Evolutionary conservation across 1,140 invertebrate species (phyloP), one percentile per base, ranked within the genome.

Genomic region (Aphelinus certus): DNA sequence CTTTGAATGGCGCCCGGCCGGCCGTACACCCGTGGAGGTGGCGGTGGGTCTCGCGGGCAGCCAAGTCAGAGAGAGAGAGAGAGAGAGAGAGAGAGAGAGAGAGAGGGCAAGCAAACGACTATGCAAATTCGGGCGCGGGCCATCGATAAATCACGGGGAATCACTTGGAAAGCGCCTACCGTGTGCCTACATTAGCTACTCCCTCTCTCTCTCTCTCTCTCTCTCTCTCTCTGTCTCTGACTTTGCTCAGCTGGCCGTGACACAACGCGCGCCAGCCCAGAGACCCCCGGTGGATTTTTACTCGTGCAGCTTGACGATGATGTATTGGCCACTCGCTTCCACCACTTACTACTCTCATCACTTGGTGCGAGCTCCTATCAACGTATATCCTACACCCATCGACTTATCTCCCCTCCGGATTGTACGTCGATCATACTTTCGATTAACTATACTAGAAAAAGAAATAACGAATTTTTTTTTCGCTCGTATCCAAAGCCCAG

Each of bases 91-190:
- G 55, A 3, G 64, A 10, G 49, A 5, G 56, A 45, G 60, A 61
- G 7, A 61, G 60, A 61, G 45, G 60, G 55, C 64, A 65, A 46
- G 64, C 70, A 73, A 76, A 71, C 70, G 70, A 76, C 70, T 71
- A 76, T 76, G 70, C 75, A 71, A 73, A 76, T 73, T 65, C 51
- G 51, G 51, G 51, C 9, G 4, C 4, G 51, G 51, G 51, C 9
- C 51, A 79, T 81, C 80, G 79, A 83, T 83, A 83, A 83, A 81
- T 81, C 81, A 83, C 77, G 66, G 71, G 62, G 78, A 80, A 81
- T 82, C 80, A 81, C 79, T 81, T 80, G 77, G 78, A 82, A 82
- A 80, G 80, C 77, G 77, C 79, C 79, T 82, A 79, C 78, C 77
- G 78, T 78, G 79, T 43, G 65, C 68, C 66, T 71, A 80, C 75